phyloP scores from a whole-genome alignment of 1,140 invertebrate genomes.

The Drosophila pruinosa region DNA sequence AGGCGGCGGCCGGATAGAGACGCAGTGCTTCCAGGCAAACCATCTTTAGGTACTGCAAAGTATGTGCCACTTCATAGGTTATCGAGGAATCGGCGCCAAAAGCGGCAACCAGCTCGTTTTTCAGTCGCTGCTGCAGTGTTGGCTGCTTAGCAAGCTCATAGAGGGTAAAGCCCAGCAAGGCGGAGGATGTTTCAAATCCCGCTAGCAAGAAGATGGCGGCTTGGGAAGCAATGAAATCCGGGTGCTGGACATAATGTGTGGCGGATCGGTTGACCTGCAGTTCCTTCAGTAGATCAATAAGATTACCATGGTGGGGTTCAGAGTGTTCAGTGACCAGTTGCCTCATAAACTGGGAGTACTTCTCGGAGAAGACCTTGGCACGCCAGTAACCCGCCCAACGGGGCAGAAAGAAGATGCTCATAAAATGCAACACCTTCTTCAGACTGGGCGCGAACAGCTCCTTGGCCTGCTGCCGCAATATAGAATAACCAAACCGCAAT shows the following conservation, averaged over 20 bases:
- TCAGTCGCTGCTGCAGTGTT: conserved; percentile 84
- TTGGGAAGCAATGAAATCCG: conserved; percentile 86
- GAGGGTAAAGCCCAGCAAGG: conserved; percentile 84
- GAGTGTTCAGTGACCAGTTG: conserved; percentile 20
- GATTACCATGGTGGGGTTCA: conserved; percentile 61
- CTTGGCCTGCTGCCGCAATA: conserved; percentile 76
- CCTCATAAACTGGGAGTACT: conserved; percentile 70
- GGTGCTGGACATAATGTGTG: conserved; percentile 79
- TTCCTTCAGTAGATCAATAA: conserved; percentile 84
- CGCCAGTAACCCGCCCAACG: conserved; percentile 38
- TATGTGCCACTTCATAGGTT: conserved; percentile 80
- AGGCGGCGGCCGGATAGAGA: conserved; percentile 85
- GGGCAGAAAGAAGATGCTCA: conserved; percentile 83
- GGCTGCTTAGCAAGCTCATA: conserved; percentile 85
- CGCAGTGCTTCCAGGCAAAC: conserved; percentile 85
- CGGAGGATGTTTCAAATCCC: conserved; percentile 87
- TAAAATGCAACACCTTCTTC: conserved; percentile 71
- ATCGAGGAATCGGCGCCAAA: conserved; percentile 55
- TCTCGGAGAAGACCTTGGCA: conserved; percentile 64
- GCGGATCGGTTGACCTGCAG: conserved; percentile 48
- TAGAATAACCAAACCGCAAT: conserved; percentile 82
- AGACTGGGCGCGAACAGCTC: conserved; percentile 82
- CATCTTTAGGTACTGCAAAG: conserved; percentile 83
- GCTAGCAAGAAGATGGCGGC: conserved; percentile 86
- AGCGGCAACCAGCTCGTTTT: conserved; percentile 83